Base-by-base conservation (phyloP, 2,797 vertebrate species). In the Enteromius treurensis region DNA sequence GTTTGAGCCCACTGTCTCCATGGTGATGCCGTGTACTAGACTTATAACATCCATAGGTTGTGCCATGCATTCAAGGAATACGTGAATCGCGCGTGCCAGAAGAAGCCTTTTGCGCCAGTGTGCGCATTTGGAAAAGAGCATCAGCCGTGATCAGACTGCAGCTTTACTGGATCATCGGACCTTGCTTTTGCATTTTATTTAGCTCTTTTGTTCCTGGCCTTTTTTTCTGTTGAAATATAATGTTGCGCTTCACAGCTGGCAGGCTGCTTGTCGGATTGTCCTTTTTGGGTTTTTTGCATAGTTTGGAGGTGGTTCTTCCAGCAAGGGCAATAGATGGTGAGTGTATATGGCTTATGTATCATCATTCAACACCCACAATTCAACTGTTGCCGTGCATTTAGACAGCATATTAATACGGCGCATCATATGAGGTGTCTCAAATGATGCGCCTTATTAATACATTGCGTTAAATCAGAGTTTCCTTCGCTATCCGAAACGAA, bases 251-350 rank as follows among this genome's bases (percentile, higher is more conserved):
- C 88, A 69, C 86, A 74, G 91, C 90, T 90, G 91, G 88, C 91
- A 83, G 90, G 90, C 69, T 94, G 90, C 91, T 89, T 62, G 75
- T 92, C 26, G 93, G 91, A 75, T 89, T 92, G 93, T 89, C 95
- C 75, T 89, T 93, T 87, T 45, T 95, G 88, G 93, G 93, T 88
- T 92, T 94, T 92, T 88, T 93, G 88, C 89, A 94, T 92, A 92
- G 91, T 91, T 93, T 92, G 88, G 91, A 94, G 90, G 90, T 93
- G 85, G 87, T 92, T 79, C 81, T 89, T 87, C 92, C 93, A 13
- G 88, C 92, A 4, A 89, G 90, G 81, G 91, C 92, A 86, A 87
- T 95, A 78, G 95, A 95, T 85, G 95, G 95, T 96, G 91, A 95
- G 94, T 87, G 77, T 42, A 40, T 45, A 45, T 70, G 79, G 34